Evolutionary conservation across 2,113 vertebrate species (phyloP).

Genomic region (Scytalopus superciliaris): DNA sequence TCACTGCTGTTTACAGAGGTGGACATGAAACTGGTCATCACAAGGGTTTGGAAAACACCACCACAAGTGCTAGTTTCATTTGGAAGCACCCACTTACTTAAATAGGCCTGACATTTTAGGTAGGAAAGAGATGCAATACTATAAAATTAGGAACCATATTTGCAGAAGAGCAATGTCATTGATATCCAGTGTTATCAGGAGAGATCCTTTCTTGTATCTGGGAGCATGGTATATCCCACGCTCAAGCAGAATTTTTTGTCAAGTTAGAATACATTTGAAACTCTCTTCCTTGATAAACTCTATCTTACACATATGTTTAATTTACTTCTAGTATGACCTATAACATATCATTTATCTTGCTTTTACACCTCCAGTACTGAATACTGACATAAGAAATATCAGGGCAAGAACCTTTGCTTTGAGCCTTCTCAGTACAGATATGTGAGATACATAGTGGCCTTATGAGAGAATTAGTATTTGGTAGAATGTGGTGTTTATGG

Average conservation of each 20-base stretch:
- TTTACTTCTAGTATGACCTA: not conserved
- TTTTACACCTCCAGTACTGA: not conserved
- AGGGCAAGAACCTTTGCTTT: not conserved
- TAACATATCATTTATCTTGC: not conserved
- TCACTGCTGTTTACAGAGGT: not conserved
- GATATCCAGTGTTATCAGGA: not conserved
- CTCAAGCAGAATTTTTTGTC: not conserved
- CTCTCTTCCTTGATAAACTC: not conserved
- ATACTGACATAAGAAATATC: not conserved
- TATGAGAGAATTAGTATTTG: not conserved
- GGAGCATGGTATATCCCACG: not conserved
- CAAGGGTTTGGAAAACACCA: not conserved
- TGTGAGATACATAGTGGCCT: not conserved
- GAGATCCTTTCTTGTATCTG: not conserved
- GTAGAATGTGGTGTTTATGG: not conserved
- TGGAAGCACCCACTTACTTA: not conserved
- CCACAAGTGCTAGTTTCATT: not conserved
- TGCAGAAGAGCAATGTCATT: not conserved
- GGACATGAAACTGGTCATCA: not conserved
- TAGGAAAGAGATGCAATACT: not conserved
- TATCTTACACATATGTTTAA: not conserved
- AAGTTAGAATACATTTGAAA: accelerated
- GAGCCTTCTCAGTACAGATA: not conserved
- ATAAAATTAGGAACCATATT: not conserved
- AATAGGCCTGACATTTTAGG: not conserved